phyloP scores from a whole-genome alignment of 2,797 vertebrate species.

The Lophotriccus pileatus region DNA sequence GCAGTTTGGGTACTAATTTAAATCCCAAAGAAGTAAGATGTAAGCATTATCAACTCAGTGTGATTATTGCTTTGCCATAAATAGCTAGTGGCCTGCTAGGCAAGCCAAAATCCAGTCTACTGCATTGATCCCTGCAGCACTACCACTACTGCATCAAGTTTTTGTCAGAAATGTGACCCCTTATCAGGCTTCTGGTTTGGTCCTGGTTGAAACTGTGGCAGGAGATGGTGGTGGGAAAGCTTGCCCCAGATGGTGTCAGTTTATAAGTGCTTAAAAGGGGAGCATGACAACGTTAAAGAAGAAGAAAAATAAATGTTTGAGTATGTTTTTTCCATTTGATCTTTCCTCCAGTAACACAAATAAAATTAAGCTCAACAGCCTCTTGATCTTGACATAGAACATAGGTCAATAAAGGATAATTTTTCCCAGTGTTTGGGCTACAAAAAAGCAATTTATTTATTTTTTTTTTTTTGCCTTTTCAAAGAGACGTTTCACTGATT shows the following conservation, averaged over 20 bases:
- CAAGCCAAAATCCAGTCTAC: background rate
- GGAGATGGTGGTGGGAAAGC: background rate
- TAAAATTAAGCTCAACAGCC: background rate
- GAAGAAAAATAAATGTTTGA: background rate
- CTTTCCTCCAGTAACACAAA: background rate
- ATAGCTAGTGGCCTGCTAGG: background rate
- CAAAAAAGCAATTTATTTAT: background rate
- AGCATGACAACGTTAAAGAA: background rate
- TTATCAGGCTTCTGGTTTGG: background rate
- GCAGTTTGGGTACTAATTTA: background rate
- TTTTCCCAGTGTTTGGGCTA: slow-evolving; percentile 7
- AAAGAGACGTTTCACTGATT: background rate
- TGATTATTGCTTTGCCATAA: background rate
- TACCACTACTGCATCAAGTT: background rate
- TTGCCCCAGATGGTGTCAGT: background rate
- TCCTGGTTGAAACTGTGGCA: background rate
- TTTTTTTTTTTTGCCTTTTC: background rate
- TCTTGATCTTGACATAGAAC: background rate
- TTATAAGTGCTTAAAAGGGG: background rate
- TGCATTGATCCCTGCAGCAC: background rate
- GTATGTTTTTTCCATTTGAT: background rate
- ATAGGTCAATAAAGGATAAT: slow-evolving; percentile 1
- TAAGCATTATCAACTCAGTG: background rate
- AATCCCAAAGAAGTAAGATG: background rate
- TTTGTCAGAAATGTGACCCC: background rate